Base-by-base conservation (phyloP, 2,797 vertebrate genomes). In the Eurystomus glaucurus region DNA sequence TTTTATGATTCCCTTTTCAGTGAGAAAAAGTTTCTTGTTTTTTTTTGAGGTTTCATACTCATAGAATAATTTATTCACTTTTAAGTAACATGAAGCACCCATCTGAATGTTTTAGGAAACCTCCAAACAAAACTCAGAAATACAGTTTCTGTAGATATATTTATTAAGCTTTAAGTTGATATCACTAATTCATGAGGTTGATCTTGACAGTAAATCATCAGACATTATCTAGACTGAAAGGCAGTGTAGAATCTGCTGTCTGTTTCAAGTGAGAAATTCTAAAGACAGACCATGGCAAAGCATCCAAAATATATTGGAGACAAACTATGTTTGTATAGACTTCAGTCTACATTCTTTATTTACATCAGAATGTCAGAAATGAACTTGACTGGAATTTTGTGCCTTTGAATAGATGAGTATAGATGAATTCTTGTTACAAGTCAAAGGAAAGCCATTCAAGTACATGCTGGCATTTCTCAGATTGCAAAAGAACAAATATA, bases 11-110 rank as follows among this genome's bases (percentile, higher is more conserved):
- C 3, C 51, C 8, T 55, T 82, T 75, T 51, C 14, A 45, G 14
- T 55, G 19, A 76, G 23, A 50, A 88, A 1, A 45, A 1, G 0
- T 21, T n/a, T 48, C 3, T 60, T 51, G 3, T 8, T 0, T 8
- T 41, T 41, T 65, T 88, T 85, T n/a, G 10, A 78, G 45, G 4
- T 33, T n/a, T 52, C 33, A 57, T 52, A 41, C 2, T 65, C 41
- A 14, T 0, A 19, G 29, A 57, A 43, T 37, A 37, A 16, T 60
- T 61, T 79, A 37, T 45, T 76, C 74, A 16, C 0, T 78, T 93
- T n/a, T 54, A 75, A 65, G 45, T 55, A 28, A 10, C 5, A 20
- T 39, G 37, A 69, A 52, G 4, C 8, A 33, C 4, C 10, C 18
- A 50, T 18, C 6, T 77, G 61, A 76, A 83, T 28, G 0, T 68